Percentiles rank a stretch among this genome's conserved stretches.
Evolutionary conservation across 2,113 vertebrate species (phyloP).

Genomic region (Calypte anna): DNA sequence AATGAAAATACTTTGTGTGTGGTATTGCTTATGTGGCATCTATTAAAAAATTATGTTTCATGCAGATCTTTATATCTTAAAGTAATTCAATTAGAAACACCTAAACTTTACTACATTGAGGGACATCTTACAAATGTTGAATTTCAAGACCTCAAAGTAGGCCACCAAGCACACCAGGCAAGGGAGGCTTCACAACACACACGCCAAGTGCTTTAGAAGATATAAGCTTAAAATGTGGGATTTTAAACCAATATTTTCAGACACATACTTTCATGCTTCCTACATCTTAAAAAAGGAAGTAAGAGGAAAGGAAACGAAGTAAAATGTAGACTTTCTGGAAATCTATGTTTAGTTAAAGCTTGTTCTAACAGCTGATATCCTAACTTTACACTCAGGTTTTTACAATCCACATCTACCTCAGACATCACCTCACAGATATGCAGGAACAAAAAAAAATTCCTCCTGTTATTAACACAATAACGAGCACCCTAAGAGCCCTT

Average conservation of each 20-base stretch:
- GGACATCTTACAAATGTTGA: background rate
- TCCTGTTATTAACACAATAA: background rate
- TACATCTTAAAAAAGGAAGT: background rate
- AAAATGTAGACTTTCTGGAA: background rate
- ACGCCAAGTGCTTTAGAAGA: background rate
- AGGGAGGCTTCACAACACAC: background rate
- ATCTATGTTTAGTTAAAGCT: background rate
- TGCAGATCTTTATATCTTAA: background rate
- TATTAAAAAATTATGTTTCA: background rate
- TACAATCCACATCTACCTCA: background rate
- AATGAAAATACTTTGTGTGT: background rate
- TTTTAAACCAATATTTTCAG: background rate
- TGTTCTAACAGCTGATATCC: background rate
- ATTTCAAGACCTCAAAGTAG: background rate
- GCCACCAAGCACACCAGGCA: fast-evolving
- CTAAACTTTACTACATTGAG: background rate
- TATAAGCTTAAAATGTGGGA: background rate
- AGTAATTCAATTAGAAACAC: background rate
- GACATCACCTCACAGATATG: fast-evolving
- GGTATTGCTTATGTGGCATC: background rate
- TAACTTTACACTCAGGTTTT: background rate
- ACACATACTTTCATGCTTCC: background rate
- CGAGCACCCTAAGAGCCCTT: background rate
- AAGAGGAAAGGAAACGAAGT: background rate
- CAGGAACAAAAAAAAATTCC: background rate